Evolutionary conservation across 2,113 vertebrate genomes (phyloP), one percentile per base, ranked within the genome.

Genomic region (Cottus gobio): DNA sequence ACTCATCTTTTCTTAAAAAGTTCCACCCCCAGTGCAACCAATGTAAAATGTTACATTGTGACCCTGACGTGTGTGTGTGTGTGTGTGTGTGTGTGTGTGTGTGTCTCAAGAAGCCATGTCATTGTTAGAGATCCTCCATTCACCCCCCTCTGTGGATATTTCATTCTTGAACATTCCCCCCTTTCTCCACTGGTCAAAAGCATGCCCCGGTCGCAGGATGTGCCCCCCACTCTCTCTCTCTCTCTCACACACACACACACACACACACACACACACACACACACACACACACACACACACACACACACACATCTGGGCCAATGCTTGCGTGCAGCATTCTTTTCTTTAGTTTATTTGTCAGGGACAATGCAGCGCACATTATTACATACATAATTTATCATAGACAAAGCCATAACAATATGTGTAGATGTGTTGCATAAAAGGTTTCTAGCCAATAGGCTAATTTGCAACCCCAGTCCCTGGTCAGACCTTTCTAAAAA

Each of bases 131-230:
- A 66, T 66, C 20, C 62, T 85, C 52, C 50, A 75, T 82, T 82
- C 68, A 72, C n/a, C 37, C 48, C 31, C 58, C 50, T 34, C 60
- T 79, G 56, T 74, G 28, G 65, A 85, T 82, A 80, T 88, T 85
- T 88, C 76, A 86, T 86, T 82, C 70, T 82, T 85, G 72, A 83
- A 66, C 75, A 4, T 42, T 72, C 18, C 26, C 56, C 77, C 36
- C 69, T 71, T 37, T 56, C 75, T 83, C 16, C 46, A 20, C 63
- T 71, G 61, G 37, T 63, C 44, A 28, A 75, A 77, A 72, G 77
- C 62, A 68, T 61, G 65, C 36, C 60, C 50, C 79, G 71, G 84
- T 88, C 89, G 88, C 86, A 80, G 80, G 87, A 92, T 83, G 79
- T 88, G 79, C 46, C 89, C 20, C 22, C 22, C 20, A 8, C 20